A percentile compares a stretch with the other conserved stretches of the same genome.
phyloP scores from a whole-genome alignment of 2,888 invertebrate species.

The Notocelia uddmanniana region DNA sequence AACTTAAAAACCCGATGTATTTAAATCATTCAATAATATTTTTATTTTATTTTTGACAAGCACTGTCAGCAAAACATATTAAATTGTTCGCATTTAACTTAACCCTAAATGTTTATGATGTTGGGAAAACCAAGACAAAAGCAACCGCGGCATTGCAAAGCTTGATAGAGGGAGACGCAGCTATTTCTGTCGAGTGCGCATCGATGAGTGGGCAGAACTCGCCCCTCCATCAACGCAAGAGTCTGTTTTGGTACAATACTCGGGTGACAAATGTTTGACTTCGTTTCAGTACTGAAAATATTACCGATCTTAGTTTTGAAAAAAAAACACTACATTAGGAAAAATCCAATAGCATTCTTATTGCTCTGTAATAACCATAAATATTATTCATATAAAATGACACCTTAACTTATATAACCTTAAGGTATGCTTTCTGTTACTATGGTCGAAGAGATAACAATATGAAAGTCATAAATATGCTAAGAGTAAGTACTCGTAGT shows the following conservation, averaged over 20 bases:
- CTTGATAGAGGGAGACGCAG: slow-evolving; percentile 68
- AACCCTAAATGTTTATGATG: slow-evolving; percentile 46
- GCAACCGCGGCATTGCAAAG: slow-evolving; percentile 11
- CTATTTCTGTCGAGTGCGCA: slow-evolving; percentile 65
- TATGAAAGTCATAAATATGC: neutral
- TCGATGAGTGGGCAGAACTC: slow-evolving; percentile 76
- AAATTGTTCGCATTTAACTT: slow-evolving; percentile 50
- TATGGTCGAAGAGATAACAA: neutral
- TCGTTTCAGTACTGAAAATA: slow-evolving; percentile 40
- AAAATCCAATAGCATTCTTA: slow-evolving; percentile 15
- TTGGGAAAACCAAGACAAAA: slow-evolving; percentile 20
- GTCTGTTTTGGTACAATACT: slow-evolving; percentile 73
- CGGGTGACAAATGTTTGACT: slow-evolving; percentile 74
- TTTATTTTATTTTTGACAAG: no score
- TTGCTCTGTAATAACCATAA: neutral
- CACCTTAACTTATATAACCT: neutral
- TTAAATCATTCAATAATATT: neutral
- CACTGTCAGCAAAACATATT: slow-evolving; percentile 25
- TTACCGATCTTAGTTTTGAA: neutral
- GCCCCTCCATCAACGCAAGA: slow-evolving; percentile 74
- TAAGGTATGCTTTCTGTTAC: neutral
- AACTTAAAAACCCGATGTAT: neutral
- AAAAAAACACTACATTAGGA: neutral
- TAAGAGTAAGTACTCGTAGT: no score
- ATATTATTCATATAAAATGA: neutral